Evolutionary conservation across 2,888 invertebrate species (phyloP).

Genomic region (Panzeria rudis): DNA sequence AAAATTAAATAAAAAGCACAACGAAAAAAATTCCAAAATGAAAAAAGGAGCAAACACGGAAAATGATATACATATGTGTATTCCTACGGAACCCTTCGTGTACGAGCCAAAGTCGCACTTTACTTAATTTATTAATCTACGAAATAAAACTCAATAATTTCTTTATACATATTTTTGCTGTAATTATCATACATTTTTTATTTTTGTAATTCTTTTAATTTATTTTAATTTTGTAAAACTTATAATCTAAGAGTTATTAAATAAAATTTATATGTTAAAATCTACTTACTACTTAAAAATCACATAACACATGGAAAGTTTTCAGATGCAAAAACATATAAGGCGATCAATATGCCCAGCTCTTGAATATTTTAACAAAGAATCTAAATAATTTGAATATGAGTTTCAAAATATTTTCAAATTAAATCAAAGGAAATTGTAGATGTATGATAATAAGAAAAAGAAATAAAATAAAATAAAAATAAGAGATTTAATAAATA

Average conservation of each 20-base stretch:
- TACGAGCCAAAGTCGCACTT: too few relatives aligned
- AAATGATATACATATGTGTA: too few relatives aligned
- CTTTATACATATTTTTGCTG: slow-evolving; percentile 33
- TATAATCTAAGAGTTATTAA: slow-evolving; percentile 52
- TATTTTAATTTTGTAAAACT: slow-evolving; percentile 45
- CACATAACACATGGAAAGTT: slow-evolving; percentile 70
- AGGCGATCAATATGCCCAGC: not conserved
- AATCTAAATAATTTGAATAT: not conserved
- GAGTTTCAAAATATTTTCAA: not conserved
- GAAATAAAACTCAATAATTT: slow-evolving; percentile 45
- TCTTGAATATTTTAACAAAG: slow-evolving; percentile 21
- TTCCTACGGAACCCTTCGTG: too few relatives aligned
- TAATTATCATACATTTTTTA: slow-evolving; percentile 33
- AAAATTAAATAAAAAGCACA: too few relatives aligned
- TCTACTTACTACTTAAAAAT: slow-evolving; percentile 66
- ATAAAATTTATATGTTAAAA: slow-evolving; percentile 45
- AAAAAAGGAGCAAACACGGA: too few relatives aligned
- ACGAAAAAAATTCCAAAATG: too few relatives aligned
- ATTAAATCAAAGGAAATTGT: not conserved
- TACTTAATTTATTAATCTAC: too few relatives aligned
- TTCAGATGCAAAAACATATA: slow-evolving; percentile 20
- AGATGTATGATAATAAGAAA: not conserved
- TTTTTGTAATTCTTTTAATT: slow-evolving; percentile 23
- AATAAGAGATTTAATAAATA: not conserved
- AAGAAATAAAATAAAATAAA: not conserved